Evolutionary conservation across 2,113 vertebrate species (phyloP).

Genomic region (Gyps fulvus): DNA sequence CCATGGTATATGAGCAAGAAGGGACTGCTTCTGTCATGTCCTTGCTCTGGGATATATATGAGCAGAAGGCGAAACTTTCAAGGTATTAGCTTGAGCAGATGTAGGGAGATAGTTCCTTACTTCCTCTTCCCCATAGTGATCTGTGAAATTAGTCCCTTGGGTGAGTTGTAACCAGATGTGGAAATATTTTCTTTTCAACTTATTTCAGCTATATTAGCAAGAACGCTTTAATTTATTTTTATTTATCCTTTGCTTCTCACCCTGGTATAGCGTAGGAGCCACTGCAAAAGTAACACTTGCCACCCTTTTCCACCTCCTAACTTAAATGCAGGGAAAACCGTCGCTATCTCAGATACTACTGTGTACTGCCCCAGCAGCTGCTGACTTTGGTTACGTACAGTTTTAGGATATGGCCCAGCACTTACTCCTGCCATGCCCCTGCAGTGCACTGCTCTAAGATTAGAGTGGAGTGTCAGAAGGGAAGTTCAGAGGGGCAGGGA

Average conservation of each 20-base stretch:
- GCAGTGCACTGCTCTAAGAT: fast-evolving
- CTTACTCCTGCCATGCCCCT: neutral
- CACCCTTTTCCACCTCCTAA: neutral
- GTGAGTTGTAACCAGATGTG: neutral
- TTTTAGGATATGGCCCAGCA: neutral
- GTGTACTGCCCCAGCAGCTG: neutral
- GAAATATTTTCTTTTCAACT: neutral
- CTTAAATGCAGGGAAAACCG: neutral
- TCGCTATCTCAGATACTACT: fast-evolving
- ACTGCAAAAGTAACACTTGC: too few relatives aligned
- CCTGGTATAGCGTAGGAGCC: neutral
- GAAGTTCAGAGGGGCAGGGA: neutral
- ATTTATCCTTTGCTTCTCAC: neutral
- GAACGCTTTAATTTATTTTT: neutral
- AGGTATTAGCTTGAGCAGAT: neutral
- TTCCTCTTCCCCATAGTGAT: neutral
- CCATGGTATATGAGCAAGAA: neutral
- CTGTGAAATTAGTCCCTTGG: neutral
- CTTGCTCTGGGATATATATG: neutral
- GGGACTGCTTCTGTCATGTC: neutral
- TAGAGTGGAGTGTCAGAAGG: too few relatives aligned
- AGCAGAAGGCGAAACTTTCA: neutral
- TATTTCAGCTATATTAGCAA: neutral
- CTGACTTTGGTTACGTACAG: fast-evolving
- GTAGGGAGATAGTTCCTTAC: neutral